Conservation (phyloP, 1,140 invertebrate species). For the Glossosoma conforme region DNA sequence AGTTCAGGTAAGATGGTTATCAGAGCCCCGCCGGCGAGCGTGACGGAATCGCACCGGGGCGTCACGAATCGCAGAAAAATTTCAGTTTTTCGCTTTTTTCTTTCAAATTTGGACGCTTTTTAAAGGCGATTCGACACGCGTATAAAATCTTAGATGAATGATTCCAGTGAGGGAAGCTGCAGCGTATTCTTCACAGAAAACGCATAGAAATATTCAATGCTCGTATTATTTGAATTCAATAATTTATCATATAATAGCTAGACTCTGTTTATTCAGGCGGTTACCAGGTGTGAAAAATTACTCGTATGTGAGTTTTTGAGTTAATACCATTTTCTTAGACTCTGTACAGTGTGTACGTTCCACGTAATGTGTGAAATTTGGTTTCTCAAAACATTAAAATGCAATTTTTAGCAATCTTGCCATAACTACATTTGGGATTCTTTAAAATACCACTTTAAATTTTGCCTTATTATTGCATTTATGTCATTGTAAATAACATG, state of each 20-base stretch:
- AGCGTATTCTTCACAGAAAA: constrained; percentile 3
- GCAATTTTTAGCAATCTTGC: no score
- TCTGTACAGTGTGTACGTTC: no score
- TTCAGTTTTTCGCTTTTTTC: constrained; percentile 32
- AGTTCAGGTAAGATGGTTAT: no score
- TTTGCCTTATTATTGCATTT: no score
- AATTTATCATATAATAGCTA: constrained; percentile 4
- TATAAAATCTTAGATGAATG: constrained; percentile 30
- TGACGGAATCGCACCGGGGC: constrained; percentile 25
- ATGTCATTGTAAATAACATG: no score
- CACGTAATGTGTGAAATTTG: no score
- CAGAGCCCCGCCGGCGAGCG: no score
- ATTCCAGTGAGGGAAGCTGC: constrained; percentile 11
- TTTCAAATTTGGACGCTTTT: constrained; percentile 33
- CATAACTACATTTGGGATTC: no score
- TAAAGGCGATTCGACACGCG: constrained; percentile 29
- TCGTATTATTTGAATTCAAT: constrained; percentile 23
- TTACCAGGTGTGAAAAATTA: constrained; percentile 31
- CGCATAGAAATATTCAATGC: constrained; percentile 1
- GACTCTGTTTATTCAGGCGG: constrained; percentile 10
- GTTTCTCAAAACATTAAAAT: no score
- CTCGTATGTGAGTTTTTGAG: no score
- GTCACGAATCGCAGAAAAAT: constrained; percentile 31
- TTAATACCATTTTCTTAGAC: no score
- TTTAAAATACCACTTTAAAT: no score